Percentiles rank a stretch among this genome's conserved stretches.
Evolutionary conservation across 2,888 invertebrate genomes (phyloP).

Genomic region (Monopis laevigella): DNA sequence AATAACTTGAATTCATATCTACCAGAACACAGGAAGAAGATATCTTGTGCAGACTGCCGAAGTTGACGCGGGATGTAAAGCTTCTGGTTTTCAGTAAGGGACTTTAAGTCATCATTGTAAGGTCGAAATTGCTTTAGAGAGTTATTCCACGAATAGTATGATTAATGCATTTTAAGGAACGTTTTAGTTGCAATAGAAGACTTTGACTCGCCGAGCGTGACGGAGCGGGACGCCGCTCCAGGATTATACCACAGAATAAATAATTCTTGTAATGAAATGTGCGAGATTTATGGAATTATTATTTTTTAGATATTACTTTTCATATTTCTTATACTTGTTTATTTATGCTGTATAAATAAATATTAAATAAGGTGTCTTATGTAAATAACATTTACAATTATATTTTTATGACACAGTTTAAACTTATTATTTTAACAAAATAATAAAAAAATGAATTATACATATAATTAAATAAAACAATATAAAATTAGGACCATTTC

Average conservation of each 20-base stretch:
- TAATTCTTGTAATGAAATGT: conserved; percentile 8
- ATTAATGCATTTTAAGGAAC: conserved; percentile 52
- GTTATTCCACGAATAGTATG: conserved; percentile 33
- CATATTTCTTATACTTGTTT: no score
- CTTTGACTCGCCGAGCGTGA: conserved; percentile 45
- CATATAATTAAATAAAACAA: no score
- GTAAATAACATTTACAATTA: no score
- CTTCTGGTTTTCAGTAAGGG: conserved; percentile 26
- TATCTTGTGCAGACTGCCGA: conserved; percentile 31
- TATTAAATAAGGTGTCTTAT: no score
- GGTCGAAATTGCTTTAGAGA: conserved; percentile 33
- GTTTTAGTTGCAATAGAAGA: conserved; percentile 46
- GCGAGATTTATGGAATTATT: conserved; percentile 3
- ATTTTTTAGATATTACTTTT: no score
- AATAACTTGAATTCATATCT: conserved; percentile 8
- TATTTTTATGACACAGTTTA: no score
- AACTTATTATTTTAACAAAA: no score
- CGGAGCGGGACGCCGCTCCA: conserved; percentile 30
- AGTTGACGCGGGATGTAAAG: conserved; percentile 30
- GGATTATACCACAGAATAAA: conserved; percentile 26
- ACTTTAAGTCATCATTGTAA: conserved; percentile 33
- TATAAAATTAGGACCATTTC: no score
- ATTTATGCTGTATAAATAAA: no score
- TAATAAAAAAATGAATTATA: no score
- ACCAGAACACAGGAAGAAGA: conserved; percentile 20